Conservation (phyloP, 2,888 invertebrate species). For the Apeira syringaria region DNA sequence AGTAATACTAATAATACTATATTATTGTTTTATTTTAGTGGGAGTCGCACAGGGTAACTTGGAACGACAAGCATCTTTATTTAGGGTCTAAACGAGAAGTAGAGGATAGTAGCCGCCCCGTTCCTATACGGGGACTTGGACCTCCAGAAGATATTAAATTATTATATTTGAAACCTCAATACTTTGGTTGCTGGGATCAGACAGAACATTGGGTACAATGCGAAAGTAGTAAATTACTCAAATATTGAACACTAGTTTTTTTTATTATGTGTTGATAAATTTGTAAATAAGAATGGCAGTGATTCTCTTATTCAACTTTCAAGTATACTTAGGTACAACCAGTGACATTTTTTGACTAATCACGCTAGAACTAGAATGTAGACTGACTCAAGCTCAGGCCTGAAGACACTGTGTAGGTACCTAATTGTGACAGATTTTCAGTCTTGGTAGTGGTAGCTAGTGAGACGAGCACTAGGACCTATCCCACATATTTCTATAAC, state of each 20-base stretch:
- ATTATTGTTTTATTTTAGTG: conserved; percentile 6
- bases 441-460: too few relatives aligned
- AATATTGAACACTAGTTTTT: background rate
- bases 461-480: too few relatives aligned
- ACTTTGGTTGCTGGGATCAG: conserved; percentile 55
- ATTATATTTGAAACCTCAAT: conserved; percentile 54
- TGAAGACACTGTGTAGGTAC: too few relatives aligned
- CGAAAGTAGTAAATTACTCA: conserved; percentile 30
- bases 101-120: conserved; percentile 50
- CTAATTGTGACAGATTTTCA: too few relatives aligned
- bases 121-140: conserved; percentile 53
- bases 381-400: too few relatives aligned
- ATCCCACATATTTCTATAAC: too few relatives aligned
- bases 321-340: too few relatives aligned
- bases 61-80: conserved; percentile 83
- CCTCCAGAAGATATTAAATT: conserved; percentile 51
- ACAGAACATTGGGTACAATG: conserved; percentile 61
- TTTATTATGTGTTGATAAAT: too few relatives aligned
- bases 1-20: background rate
- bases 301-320: too few relatives aligned
- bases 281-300: too few relatives aligned
- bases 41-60: conserved; percentile 37
- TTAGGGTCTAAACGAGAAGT: conserved; percentile 72
- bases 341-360: too few relatives aligned
- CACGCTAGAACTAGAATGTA: too few relatives aligned